These are phyloP conservation scores for Megamerina dolium DNA, from an alignment of 2,888 invertebrate species.

Conservation along the genomic window DNA sequence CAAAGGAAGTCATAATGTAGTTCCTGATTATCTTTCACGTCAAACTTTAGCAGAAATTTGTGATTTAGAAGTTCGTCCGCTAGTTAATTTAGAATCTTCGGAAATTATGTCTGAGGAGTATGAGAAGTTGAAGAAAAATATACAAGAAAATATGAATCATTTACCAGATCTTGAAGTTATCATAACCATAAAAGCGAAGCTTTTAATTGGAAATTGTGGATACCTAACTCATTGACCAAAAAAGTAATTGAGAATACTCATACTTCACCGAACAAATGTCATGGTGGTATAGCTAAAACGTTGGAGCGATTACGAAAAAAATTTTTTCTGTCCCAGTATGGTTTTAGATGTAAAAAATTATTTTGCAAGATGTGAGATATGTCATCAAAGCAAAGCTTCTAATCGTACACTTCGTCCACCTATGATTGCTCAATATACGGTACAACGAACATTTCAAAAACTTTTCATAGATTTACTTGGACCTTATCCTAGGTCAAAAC, in stretches of 20 bases:
- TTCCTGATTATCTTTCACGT: too few relatives aligned
- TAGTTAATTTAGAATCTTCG: too few relatives aligned
- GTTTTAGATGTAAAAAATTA: slow-evolving; percentile 2
- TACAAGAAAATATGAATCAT: too few relatives aligned
- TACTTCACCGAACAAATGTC: slow-evolving; percentile 2
- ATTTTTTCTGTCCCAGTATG: slow-evolving; percentile 8
- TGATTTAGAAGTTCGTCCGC: too few relatives aligned
- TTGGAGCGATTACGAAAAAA: slow-evolving; percentile 5
- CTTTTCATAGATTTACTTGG: slow-evolving; percentile 12
- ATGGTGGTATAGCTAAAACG: slow-evolving; percentile 6
- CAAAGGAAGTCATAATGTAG: too few relatives aligned
- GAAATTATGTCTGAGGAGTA: too few relatives aligned
- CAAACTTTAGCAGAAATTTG: too few relatives aligned
- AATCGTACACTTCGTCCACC: slow-evolving; percentile 2
- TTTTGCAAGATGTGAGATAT: background rate
- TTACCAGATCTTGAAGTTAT: too few relatives aligned
- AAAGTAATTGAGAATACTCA: slow-evolving; percentile 9
- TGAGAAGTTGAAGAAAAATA: too few relatives aligned
- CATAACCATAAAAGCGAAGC: too few relatives aligned
- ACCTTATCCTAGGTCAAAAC: slow-evolving; percentile 11
- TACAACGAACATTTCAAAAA: slow-evolving; percentile 6
- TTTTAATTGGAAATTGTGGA: too few relatives aligned
- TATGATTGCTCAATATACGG: background rate
- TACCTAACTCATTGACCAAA: slow-evolving; percentile 6
- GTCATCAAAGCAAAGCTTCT: slow-evolving; percentile 6